phyloP scores from a whole-genome alignment of 2,113 vertebrate genomes.

The Gyps fulvus region DNA sequence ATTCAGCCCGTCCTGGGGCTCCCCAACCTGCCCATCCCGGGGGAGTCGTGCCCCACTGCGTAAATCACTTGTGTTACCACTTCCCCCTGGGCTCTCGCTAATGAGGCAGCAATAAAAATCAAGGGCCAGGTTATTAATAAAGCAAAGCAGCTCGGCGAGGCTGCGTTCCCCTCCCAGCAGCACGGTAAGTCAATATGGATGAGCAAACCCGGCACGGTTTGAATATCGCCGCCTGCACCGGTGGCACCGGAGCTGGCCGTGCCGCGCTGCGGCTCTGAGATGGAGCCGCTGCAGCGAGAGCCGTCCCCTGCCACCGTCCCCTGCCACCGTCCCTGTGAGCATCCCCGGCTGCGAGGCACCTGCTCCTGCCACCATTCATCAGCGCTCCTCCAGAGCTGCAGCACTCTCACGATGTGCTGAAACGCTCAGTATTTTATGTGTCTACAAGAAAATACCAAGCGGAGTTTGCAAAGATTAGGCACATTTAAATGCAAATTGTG shows the following conservation, averaged over 20 bases:
- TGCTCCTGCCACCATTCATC: neutral
- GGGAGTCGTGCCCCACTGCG: rapidly evolving
- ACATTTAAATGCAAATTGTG: conserved; percentile 68
- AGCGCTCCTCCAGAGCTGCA: neutral
- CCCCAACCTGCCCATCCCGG: neutral
- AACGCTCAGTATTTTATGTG: neutral
- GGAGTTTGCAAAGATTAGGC: conserved; percentile 35
- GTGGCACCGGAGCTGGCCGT: neutral
- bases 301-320: neutral
- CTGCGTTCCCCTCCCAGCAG: neutral
- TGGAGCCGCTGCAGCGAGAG: neutral
- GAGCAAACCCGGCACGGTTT: rapidly evolving
- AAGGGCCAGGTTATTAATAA: neutral
- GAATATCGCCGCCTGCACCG: rapidly evolving
- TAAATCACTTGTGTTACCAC: rapidly evolving
- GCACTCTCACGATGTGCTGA: neutral
- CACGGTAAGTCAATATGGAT: rapidly evolving
- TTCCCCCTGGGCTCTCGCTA: neutral
- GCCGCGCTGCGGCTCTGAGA: neutral
- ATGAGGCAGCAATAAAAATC: neutral
- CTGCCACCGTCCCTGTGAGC: neutral
- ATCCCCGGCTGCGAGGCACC: neutral
- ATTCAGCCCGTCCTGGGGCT: neutral
- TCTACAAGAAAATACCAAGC: conserved; percentile 25
- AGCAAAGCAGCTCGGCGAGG: neutral